These are phyloP conservation scores for Papilio gigon DNA, from an alignment of 2,888 invertebrate genomes.

Conservation along the genomic window DNA sequence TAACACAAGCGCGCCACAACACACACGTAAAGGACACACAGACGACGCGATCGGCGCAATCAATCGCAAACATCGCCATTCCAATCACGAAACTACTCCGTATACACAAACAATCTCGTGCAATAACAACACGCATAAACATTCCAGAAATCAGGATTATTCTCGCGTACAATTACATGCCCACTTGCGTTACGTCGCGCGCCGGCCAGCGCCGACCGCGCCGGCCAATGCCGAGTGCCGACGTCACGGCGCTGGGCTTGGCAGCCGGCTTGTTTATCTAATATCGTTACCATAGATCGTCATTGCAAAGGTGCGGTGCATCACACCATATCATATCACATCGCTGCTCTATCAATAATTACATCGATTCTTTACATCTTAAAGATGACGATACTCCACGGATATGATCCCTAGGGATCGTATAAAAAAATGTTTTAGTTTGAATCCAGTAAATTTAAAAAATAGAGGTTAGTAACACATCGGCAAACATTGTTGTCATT, in stretches of 20 bases:
- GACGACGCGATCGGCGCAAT: slow-evolving; percentile 46
- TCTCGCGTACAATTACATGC: slow-evolving; percentile 45
- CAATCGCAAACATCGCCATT: slow-evolving; percentile 59
- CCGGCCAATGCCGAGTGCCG: slow-evolving; percentile 29
- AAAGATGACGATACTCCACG: background rate
- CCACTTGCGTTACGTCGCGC: slow-evolving; percentile 43
- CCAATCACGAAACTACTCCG: slow-evolving; percentile 54
- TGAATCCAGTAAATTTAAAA: too few relatives aligned
- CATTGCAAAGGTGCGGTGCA: slow-evolving; percentile 27
- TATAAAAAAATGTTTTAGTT: too few relatives aligned
- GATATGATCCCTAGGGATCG: too few relatives aligned
- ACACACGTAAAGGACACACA: slow-evolving; percentile 43
- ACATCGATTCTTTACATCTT: background rate
- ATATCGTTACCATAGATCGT: slow-evolving; percentile 33
- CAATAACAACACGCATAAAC: slow-evolving; percentile 66
- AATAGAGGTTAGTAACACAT: too few relatives aligned
- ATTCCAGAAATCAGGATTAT: slow-evolving; percentile 67
- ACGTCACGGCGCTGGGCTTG: slow-evolving; percentile 39
- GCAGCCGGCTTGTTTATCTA: slow-evolving; percentile 36
- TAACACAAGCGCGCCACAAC: slow-evolving; percentile 25
- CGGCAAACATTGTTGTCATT: too few relatives aligned
- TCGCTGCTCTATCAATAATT: background rate
- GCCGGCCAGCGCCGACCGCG: slow-evolving; percentile 7
- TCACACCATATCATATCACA: slow-evolving; percentile 15
- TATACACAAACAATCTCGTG: slow-evolving; percentile 64